Conservation (phyloP, 2,888 invertebrate species). For the Entomobrya multifasciata region DNA sequence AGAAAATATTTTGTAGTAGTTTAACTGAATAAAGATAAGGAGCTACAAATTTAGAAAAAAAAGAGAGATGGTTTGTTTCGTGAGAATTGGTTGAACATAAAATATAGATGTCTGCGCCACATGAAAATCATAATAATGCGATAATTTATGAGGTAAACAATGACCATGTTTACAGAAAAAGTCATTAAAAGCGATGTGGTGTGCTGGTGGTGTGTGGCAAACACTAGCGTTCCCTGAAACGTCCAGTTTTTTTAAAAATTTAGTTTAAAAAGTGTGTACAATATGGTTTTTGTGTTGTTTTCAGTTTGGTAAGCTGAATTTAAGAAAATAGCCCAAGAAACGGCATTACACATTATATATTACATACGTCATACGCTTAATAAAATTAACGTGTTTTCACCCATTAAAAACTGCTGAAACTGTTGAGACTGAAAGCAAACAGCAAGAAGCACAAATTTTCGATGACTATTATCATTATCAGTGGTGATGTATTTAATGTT, state of each 20-base stretch:
- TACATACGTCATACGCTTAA: too few species aligned
- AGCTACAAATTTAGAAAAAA: not conserved
- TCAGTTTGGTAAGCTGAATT: too few species aligned
- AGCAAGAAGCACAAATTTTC: not conserved
- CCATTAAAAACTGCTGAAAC: slow-evolving; percentile 18
- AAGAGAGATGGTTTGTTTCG: slow-evolving; percentile 61
- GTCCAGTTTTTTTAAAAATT: too few species aligned
- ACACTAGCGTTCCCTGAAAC: too few species aligned
- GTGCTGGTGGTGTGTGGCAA: too few species aligned
- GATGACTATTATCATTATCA: slow-evolving; percentile 11
- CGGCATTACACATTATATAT: too few species aligned
- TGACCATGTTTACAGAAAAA: slow-evolving; percentile 72
- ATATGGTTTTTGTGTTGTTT: too few species aligned
- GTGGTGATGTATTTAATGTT: slow-evolving; percentile 2
- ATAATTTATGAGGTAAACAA: slow-evolving; percentile 73
- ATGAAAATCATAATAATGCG: slow-evolving; percentile 72
- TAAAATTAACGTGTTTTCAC: not conserved
- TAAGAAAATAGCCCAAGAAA: too few species aligned
- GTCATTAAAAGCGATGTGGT: slow-evolving; percentile 47
- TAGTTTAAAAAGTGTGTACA: too few species aligned
- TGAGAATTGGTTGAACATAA: slow-evolving; percentile 61
- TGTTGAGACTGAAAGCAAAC: slow-evolving; percentile 17
- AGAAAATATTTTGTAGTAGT: not conserved
- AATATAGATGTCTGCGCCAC: slow-evolving; percentile 74
- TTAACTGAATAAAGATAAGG: slow-evolving; percentile 1